phyloP scores from a whole-genome alignment of 1,140 invertebrate genomes.

The Megathymus violae region DNA sequence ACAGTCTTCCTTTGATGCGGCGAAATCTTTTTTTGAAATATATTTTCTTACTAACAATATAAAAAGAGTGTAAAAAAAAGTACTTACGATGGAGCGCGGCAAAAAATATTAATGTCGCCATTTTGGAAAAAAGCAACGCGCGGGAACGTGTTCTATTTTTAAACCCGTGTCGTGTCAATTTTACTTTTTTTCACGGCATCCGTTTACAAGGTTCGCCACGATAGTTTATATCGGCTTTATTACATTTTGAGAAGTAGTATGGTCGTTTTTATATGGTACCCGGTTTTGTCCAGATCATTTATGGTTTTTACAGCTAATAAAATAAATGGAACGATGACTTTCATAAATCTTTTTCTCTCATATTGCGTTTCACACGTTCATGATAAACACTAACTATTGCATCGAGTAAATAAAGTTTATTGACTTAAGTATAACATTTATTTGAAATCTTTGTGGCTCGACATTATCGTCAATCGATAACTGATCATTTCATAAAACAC shows the following conservation, averaged over 20 bases:
- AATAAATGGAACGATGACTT: background rate
- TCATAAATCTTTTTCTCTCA: background rate
- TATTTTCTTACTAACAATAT: background rate
- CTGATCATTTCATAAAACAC: too few species aligned
- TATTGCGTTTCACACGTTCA: background rate
- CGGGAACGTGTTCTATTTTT: constrained; percentile 49
- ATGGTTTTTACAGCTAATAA: background rate
- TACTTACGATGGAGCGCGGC: constrained; percentile 11
- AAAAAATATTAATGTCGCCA: constrained; percentile 45
- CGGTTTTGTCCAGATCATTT: background rate
- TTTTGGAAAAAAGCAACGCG: constrained; percentile 36
- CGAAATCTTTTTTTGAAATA: background rate
- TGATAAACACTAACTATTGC: too few species aligned
- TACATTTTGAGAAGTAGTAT: background rate
- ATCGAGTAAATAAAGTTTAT: too few species aligned
- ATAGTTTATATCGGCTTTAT: background rate
- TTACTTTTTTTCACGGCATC: constrained; percentile 39
- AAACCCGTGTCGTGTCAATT: constrained; percentile 42
- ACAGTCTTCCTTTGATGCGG: too few species aligned
- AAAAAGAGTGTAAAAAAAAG: constrained; percentile 26
- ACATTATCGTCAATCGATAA: too few species aligned
- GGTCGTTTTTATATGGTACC: background rate
- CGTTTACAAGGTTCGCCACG: constrained; percentile 2
- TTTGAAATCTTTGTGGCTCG: too few species aligned
- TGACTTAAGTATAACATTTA: too few species aligned